Percentiles rank a stretch among this genome's conserved stretches.
Evolutionary conservation across 2,888 invertebrate genomes (phyloP).

Genomic region (Acleris laterana): DNA sequence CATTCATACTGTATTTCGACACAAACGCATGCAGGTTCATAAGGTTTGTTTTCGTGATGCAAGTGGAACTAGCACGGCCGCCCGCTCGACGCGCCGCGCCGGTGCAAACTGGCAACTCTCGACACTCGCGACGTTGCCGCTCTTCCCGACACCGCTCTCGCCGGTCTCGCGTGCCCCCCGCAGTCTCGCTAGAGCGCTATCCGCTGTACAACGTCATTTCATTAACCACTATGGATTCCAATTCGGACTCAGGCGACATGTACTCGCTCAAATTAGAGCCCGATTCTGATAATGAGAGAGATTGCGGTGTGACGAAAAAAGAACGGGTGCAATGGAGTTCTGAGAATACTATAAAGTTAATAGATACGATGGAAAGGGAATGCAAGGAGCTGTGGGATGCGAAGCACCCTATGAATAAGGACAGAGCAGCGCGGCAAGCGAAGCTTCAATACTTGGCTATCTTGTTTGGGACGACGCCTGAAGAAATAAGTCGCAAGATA

Average conservation of each 20-base stretch:
- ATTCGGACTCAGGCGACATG: conserved; percentile 64
- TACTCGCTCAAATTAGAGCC: conserved; percentile 67
- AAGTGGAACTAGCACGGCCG: conserved; percentile 46
- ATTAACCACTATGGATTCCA: conserved; percentile 65
- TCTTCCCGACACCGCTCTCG: conserved; percentile 68
- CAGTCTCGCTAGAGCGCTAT: conserved; percentile 80
- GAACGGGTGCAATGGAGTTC: conserved; percentile 61
- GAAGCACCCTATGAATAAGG: conserved; percentile 63
- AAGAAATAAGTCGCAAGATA: conserved; percentile 72
- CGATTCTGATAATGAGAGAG: conserved; percentile 59
- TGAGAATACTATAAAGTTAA: conserved; percentile 68
- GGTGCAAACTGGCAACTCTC: conserved; percentile 41
- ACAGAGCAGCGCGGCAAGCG: conserved; percentile 57
- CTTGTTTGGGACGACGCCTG: conserved; percentile 64
- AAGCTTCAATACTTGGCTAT: conserved; percentile 68
- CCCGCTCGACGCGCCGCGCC: conserved; percentile 37
- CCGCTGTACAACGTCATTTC: conserved; percentile 58
- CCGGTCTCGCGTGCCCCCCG: conserved; percentile 59
- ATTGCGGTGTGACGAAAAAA: conserved; percentile 40
- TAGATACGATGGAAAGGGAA: conserved; percentile 65
- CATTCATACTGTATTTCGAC: too few species aligned
- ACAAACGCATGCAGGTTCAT: too few species aligned
- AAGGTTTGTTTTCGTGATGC: too few species aligned
- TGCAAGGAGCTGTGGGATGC: conserved; percentile 73
- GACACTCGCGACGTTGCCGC: conserved; percentile 63